Evolutionary conservation across 2,888 invertebrate genomes (phyloP).

Genomic region (Argyresthia goedartella): DNA sequence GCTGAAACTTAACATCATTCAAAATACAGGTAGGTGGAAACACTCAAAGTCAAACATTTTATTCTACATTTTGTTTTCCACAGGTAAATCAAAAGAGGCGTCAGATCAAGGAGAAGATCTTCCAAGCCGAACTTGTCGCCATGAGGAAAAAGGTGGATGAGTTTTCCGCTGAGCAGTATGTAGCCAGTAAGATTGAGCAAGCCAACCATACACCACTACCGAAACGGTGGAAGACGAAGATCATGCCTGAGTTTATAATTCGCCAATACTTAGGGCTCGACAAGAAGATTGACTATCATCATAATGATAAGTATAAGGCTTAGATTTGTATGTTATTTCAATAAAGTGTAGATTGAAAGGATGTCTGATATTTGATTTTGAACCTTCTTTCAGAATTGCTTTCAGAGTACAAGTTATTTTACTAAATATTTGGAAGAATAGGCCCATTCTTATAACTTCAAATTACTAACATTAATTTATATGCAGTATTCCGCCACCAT

Average conservation of each 20-base stretch:
- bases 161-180: conserved; percentile 82
- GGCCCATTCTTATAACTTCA: no score
- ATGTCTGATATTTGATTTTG: not conserved
- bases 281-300: conserved; percentile 61
- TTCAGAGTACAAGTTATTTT: not conserved
- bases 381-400: not conserved
- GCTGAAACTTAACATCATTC: no score
- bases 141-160: conserved; percentile 80
- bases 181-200: conserved; percentile 71
- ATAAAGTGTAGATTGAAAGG: not conserved
- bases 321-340: conserved; percentile 14
- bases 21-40: no score
- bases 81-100: conserved; percentile 77
- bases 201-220: conserved; percentile 75
- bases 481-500: not conserved
- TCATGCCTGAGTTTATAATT: conserved; percentile 76
- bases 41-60: no score
- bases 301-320: conserved; percentile 57
- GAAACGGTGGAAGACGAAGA: conserved; percentile 69
- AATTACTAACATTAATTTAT: no score
- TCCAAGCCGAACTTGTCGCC: conserved; percentile 77
- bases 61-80: no score
- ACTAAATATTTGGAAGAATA: no score
- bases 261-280: conserved; percentile 76
- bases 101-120: conserved; percentile 81